A percentile compares a stretch with the other conserved stretches of the same genome.
Evolutionary conservation across 53 echinoderm and acorn worm species (phyloP).

Genomic region (Echinometra lucunter): DNA sequence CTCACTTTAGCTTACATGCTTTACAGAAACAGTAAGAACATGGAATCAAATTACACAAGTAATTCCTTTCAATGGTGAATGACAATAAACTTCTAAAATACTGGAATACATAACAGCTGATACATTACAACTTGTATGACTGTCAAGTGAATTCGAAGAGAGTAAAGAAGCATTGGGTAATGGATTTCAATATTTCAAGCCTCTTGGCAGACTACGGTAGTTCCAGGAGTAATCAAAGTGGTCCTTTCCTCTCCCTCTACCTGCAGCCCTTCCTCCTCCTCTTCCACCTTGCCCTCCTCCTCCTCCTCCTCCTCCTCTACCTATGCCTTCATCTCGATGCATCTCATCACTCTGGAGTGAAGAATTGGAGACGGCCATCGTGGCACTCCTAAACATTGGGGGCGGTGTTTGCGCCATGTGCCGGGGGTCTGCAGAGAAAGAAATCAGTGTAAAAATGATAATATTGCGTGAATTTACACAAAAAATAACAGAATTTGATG

Average conservation of each 20-base stretch:
- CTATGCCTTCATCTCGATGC: constrained; percentile 51
- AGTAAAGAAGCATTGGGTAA: background rate
- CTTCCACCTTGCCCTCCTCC: constrained; percentile 36
- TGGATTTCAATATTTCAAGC: constrained; percentile 67
- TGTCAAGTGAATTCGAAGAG: background rate
- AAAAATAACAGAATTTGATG: background rate
- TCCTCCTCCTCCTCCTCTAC: constrained; percentile 45
- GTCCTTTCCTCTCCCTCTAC: constrained; percentile 57
- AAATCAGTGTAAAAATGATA: no score
- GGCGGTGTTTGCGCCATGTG: constrained; percentile 75
- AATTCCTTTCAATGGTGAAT: background rate
- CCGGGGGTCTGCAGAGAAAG: constrained; percentile 60
- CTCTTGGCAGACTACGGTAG: constrained; percentile 91
- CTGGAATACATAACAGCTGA: background rate
- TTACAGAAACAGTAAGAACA: background rate
- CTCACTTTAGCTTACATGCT: background rate
- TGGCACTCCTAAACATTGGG: constrained; percentile 76
- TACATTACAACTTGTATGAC: background rate
- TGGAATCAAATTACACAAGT: no score
- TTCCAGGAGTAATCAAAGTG: constrained; percentile 88
- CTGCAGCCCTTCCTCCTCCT: constrained; percentile 32
- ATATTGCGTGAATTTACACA: background rate
- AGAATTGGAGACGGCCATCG: constrained; percentile 75
- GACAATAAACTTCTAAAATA: background rate
- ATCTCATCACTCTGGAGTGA: constrained; percentile 79